A percentile compares a stretch with the other conserved stretches of the same genome.
These are phyloP conservation scores for Myiagra hebetior DNA, from an alignment of 2,113 vertebrate genomes.

Conservation along the genomic window DNA sequence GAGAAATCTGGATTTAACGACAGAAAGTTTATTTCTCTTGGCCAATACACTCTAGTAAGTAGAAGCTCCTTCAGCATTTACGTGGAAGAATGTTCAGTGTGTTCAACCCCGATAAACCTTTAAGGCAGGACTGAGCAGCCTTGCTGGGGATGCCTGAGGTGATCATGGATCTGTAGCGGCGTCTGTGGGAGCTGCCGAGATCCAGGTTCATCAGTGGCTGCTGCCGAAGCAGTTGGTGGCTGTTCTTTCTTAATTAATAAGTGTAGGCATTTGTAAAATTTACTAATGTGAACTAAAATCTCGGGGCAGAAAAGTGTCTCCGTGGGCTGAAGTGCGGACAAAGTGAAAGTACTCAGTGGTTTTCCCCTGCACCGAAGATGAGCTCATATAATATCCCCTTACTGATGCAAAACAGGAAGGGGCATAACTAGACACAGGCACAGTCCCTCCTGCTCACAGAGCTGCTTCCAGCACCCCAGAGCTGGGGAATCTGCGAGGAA, in stretches of 20 bases:
- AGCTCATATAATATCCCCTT: not conserved
- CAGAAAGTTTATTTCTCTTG: not conserved
- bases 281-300: fast-evolving
- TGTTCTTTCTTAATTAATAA: not conserved
- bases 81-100: fast-evolving
- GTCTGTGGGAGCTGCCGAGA: not conserved
- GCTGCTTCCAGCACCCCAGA: not conserved
- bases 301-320: not conserved
- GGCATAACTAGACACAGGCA: not conserved
- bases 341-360: not conserved
- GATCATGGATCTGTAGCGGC: fast-evolving
- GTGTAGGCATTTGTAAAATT: not conserved
- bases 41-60: not conserved
- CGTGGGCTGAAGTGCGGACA: fast-evolving
- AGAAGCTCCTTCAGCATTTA: not conserved
- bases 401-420: not conserved
- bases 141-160: not conserved
- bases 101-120: not conserved
- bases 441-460: not conserved
- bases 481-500: not conserved
- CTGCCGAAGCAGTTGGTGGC: not conserved
- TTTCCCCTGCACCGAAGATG: not conserved
- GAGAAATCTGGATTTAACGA: not conserved
- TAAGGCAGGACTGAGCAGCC: not conserved
- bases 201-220: not conserved